phyloP scores from a whole-genome alignment of 2,888 invertebrate genomes.

The Archaeoteleia sp. region DNA sequence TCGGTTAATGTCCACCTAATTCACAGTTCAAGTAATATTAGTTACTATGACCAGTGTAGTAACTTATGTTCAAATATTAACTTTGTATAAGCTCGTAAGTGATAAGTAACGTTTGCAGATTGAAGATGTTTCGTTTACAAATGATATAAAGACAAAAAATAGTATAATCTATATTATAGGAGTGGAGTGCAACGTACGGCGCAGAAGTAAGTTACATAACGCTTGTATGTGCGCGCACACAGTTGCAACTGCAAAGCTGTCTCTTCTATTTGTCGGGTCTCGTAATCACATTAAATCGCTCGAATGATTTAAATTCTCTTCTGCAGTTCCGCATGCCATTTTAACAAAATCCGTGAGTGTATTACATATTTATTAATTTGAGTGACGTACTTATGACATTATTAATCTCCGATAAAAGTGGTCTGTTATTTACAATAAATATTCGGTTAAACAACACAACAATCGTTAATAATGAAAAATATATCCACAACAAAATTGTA shows the following conservation, averaged over 20 bases:
- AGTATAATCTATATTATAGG: slow-evolving; percentile 17
- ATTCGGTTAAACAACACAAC: no score
- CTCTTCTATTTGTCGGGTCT: slow-evolving; percentile 24
- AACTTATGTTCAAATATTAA: no score
- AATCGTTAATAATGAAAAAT: no score
- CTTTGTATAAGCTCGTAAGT: no score
- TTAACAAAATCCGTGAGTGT: slow-evolving; percentile 13
- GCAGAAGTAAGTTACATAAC: slow-evolving; percentile 8
- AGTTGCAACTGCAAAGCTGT: slow-evolving; percentile 16
- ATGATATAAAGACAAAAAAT: slow-evolving; percentile 9
- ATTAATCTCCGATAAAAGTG: slow-evolving; percentile 33
- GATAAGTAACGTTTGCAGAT: no score
- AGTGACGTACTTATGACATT: slow-evolving; percentile 5
- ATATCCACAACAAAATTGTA: no score
- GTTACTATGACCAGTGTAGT: no score
- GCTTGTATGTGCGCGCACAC: neutral
- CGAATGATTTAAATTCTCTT: slow-evolving; percentile 31
- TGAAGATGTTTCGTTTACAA: slow-evolving; percentile 23
- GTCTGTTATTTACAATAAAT: no score
- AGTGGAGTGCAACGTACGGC: slow-evolving; percentile 15
- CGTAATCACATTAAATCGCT: slow-evolving; percentile 31
- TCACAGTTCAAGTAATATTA: no score
- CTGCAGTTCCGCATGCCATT: slow-evolving; percentile 10
- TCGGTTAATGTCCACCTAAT: no score
- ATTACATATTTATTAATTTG: slow-evolving; percentile 27